phyloP scores from a whole-genome alignment of 1,140 invertebrate species.

The Diorhabda sublineata region DNA sequence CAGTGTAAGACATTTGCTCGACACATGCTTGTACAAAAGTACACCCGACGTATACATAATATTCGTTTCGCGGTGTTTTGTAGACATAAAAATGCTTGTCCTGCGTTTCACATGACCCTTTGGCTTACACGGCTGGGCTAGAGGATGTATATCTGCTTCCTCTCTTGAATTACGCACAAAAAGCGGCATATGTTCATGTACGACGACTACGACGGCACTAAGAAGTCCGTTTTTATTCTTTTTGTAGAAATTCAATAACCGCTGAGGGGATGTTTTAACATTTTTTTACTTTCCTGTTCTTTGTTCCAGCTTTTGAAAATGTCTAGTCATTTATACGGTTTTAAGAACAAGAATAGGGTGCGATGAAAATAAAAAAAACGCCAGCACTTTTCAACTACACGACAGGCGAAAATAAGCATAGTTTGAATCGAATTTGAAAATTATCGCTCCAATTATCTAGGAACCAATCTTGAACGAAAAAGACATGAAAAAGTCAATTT shows the following conservation, averaged over 20 bases:
- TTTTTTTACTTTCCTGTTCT: not conserved
- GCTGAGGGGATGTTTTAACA: not conserved
- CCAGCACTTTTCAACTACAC: too few relatives aligned
- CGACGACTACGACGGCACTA: not conserved
- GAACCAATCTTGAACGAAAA: too few relatives aligned
- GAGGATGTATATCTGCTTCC: conserved; percentile 1
- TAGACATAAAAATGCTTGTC: conserved; percentile 2
- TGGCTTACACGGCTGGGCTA: not conserved
- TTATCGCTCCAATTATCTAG: too few relatives aligned
- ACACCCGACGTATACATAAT: not conserved
- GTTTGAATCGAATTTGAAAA: too few relatives aligned
- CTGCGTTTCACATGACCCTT: conserved; percentile 1
- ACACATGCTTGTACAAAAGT: not conserved
- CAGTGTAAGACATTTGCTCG: too few relatives aligned
- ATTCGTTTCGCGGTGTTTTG: not conserved
- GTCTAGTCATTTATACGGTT: not conserved
- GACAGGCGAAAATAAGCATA: too few relatives aligned
- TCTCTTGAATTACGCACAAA: conserved; percentile 2
- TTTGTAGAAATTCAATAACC: conserved; percentile 2
- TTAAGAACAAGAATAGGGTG: too few relatives aligned
- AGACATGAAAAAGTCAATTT: too few relatives aligned
- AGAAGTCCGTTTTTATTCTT: not conserved
- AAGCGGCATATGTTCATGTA: conserved; percentile 1
- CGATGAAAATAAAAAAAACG: too few relatives aligned
- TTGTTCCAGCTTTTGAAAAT: not conserved